These are phyloP conservation scores for Hypercompe scribonia DNA, from an alignment of 2,888 invertebrate species.

Conservation along the genomic window DNA sequence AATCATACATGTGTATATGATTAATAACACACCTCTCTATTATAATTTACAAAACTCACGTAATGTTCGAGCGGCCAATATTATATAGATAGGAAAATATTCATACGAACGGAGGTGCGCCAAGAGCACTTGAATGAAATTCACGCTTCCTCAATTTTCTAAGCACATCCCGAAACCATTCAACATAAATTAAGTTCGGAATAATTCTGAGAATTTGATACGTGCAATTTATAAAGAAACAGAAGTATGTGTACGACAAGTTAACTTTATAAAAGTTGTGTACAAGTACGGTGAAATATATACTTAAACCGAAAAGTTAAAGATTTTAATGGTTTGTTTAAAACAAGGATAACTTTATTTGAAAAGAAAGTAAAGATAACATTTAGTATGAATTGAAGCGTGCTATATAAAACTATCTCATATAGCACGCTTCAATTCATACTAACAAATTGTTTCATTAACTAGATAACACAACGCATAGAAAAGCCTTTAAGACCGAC, in stretches of 20 bases:
- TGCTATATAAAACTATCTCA: too few species aligned
- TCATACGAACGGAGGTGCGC: constrained; percentile 13
- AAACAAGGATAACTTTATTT: background rate
- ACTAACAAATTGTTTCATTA: background rate
- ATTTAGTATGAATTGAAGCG: too few species aligned
- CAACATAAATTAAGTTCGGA: constrained; percentile 19
- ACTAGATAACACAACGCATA: background rate
- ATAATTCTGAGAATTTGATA: constrained; percentile 8
- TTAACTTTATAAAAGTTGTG: background rate
- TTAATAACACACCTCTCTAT: constrained; percentile 3
- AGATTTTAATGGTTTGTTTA: background rate
- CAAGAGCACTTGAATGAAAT: constrained; percentile 20
- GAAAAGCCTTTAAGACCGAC: background rate
- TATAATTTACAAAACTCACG: background rate
- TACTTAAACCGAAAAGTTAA: background rate
- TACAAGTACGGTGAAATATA: background rate
- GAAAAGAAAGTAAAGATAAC: background rate
- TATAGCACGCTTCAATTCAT: background rate
- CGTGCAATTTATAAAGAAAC: constrained; percentile 11
- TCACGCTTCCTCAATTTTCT: constrained; percentile 18
- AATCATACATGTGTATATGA: background rate
- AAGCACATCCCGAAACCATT: constrained; percentile 20
- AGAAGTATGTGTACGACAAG: background rate
- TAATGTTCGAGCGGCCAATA: background rate
- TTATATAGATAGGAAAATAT: constrained; percentile 13